Evolutionary conservation across 1,140 invertebrate genomes (phyloP).

Genomic region (Tetramorium simillimum): DNA sequence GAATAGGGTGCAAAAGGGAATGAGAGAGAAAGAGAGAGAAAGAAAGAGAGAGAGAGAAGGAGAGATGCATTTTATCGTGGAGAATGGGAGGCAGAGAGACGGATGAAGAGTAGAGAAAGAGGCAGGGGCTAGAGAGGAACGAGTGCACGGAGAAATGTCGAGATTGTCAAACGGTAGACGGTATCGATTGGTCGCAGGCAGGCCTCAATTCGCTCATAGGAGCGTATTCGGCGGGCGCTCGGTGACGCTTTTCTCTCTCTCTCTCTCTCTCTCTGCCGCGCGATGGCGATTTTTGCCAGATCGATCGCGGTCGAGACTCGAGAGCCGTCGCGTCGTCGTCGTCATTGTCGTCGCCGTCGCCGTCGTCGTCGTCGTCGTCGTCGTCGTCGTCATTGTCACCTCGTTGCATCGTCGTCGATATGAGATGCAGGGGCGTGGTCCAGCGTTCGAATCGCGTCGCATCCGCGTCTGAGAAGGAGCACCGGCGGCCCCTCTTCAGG

Average conservation of each 20-base stretch:
- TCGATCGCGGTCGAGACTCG: constrained; percentile 64
- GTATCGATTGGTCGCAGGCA: constrained; percentile 71
- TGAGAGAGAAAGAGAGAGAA: not conserved
- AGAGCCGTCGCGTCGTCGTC: constrained; percentile 38
- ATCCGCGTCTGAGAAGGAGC: not conserved
- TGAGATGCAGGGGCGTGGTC: constrained; percentile 72
- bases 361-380: not conserved
- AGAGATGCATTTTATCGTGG: no score
- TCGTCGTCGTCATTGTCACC: not conserved
- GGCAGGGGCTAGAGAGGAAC: constrained; percentile 24
- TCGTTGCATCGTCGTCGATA: constrained; percentile 23
- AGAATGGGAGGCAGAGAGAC: no score
- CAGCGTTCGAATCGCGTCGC: constrained; percentile 38
- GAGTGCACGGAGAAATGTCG: constrained; percentile 64
- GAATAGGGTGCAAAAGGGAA: constrained; percentile 13
- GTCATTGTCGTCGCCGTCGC: not conserved
- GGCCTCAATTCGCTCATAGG: constrained; percentile 68
- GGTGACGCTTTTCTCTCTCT: not conserved
- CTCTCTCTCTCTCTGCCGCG: not conserved
- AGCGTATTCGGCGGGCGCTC: constrained; percentile 69
- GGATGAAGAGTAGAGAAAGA: not conserved
- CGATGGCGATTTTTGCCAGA: constrained; percentile 71
- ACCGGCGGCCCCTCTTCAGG: not conserved
- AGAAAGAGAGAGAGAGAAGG: not conserved
- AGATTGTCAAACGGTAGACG: constrained; percentile 73